Percentiles rank a stretch among this genome's conserved stretches.
phyloP scores from a whole-genome alignment of 2,797 vertebrate species.

The Sebastes alutus region DNA sequence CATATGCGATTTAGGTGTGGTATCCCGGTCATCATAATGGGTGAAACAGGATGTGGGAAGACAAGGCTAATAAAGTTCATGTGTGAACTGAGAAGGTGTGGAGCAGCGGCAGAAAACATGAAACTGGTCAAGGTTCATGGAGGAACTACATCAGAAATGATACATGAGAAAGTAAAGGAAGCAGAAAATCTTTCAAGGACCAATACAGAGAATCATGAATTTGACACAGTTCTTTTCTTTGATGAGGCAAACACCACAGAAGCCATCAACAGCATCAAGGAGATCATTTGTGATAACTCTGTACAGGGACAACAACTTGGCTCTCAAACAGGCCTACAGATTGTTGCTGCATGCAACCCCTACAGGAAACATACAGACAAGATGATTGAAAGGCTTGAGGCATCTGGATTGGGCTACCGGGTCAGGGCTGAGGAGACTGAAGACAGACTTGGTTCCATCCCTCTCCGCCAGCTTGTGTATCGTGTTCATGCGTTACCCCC shows the following conservation, averaged over 20 bases:
- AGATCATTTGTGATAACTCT: conserved; percentile 87
- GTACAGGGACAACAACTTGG: conserved; percentile 77
- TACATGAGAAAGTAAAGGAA: conserved; percentile 83
- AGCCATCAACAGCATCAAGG: conserved; percentile 90
- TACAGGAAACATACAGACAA: conserved; percentile 88
- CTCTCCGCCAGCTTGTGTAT: conserved; percentile 92
- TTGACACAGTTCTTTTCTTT: conserved; percentile 91
- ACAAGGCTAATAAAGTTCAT: conserved; percentile 90
- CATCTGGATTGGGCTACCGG: conserved; percentile 89
- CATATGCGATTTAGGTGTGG: conserved; percentile 93
- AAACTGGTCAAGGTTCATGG: conserved; percentile 92
- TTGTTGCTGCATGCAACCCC: conserved; percentile 94
- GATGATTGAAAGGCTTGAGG: conserved; percentile 88
- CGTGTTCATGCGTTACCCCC: conserved; percentile 91
- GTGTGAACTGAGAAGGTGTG: conserved; percentile 82
- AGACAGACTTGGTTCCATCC: conserved; percentile 89
- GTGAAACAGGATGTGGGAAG: conserved; percentile 94
- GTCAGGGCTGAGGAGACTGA: conserved; percentile 86
- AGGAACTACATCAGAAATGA: conserved; percentile 86
- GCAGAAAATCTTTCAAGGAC: conserved; percentile 78
- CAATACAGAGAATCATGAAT: conserved; percentile 75
- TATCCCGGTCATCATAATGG: conserved; percentile 94
- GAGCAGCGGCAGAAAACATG: conserved; percentile 82
- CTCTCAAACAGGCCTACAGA: conserved; percentile 75
- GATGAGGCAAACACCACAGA: conserved; percentile 95